A percentile compares a stretch with the other conserved stretches of the same genome.
phyloP scores from a whole-genome alignment of 2,113 vertebrate genomes.

The Lepus europaeus region DNA sequence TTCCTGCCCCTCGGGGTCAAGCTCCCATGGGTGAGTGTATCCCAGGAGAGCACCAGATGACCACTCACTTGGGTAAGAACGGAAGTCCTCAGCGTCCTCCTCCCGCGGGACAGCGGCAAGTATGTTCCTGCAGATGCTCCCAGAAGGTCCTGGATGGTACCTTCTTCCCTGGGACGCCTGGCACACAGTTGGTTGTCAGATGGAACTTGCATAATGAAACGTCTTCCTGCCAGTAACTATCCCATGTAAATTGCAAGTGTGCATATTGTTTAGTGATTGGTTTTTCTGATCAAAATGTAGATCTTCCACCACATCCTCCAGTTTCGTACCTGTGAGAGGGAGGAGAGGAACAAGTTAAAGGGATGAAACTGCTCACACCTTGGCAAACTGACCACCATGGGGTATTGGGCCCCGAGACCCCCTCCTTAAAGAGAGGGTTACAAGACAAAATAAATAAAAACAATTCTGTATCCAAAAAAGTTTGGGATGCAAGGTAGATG shows the following conservation, averaged over 20 bases:
- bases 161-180: conserved; percentile 22
- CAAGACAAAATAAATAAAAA: not conserved
- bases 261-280: not conserved
- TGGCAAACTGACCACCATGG: accelerated
- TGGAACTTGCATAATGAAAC: not conserved
- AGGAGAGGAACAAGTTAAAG: not conserved
- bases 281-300: conserved; percentile 15
- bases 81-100: not conserved
- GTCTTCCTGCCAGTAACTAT: conserved; percentile 7
- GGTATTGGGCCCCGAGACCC: not conserved
- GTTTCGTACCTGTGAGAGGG: not conserved
- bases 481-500: not conserved
- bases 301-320: not conserved
- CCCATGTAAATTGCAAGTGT: not conserved
- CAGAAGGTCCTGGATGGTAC: not conserved
- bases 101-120: not conserved
- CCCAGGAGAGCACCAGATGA: not conserved
- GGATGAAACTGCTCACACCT: not conserved
- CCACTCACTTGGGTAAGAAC: not conserved
- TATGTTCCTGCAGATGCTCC: not conserved
- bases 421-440: not conserved
- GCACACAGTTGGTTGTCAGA: not conserved
- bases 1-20: not conserved
- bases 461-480: not conserved
- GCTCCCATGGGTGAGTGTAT: not conserved